Evolutionary conservation across 2,888 invertebrate species (phyloP), one percentile per base, ranked within the genome.

Genomic region (Chrysolina oricalcia): DNA sequence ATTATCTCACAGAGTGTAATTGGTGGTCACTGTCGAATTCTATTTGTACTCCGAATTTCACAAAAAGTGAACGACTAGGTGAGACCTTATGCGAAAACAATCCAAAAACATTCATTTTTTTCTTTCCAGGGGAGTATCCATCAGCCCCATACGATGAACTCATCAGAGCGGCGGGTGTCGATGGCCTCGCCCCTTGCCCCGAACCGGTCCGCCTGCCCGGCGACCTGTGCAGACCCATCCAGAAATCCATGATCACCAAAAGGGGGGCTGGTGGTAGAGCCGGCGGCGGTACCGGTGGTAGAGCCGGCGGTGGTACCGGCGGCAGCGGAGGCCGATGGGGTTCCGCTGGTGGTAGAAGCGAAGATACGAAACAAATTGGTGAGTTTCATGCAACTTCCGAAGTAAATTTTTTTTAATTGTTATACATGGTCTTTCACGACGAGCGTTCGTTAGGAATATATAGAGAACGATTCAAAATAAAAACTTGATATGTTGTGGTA

Each of bases 101-200:
- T 41, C 23, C 50, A 27, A n/a, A 13, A 23, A 23, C 59, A 59
- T 59, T 59, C 6, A 59, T 27, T 15, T 59, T 15, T 62, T 43
- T 17, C 23, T 19, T 83, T 84, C 68, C 74, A 89, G 89, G 85
- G 74, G 89, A 89, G 79, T 89, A 88, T 84, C 91, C 92, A 0
- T 90, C 91, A 0, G 91, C 91, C 0, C 90, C 91, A 73, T 92
- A 92, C 83, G 92, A 92, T 62, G 90, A 91, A 74, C 87, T 92
- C 0, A 88, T 92, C 41, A 86, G 91, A 5, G 91, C 91, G 0
- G 90, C 91, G 0, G 92, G 91, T 72, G 90, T 90, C 10, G 90
- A 90, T 69, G 92, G 92, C 2, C 80, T 87, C 0, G 89, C 90
- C 0, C 91, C 91, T 2, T 92, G 92, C 80, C 89, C 91, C 2